These are phyloP conservation scores for Platycercus adscitus DNA, from an alignment of 2,113 vertebrate species.

Conservation along the genomic window DNA sequence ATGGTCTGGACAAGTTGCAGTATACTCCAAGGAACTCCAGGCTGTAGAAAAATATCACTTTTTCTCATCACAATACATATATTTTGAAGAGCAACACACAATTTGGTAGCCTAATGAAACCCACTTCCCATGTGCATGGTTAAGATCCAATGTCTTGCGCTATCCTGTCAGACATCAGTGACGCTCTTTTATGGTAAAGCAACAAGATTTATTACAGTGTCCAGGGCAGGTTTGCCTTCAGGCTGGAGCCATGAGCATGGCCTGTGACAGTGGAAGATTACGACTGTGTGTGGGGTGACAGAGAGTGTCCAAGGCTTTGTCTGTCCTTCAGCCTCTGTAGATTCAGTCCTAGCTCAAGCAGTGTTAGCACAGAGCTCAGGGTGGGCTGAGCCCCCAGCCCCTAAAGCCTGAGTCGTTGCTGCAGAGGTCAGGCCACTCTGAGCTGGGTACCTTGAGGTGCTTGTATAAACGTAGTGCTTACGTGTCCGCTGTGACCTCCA, in stretches of 20 bases:
- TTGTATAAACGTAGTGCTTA: accelerated
- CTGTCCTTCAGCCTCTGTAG: too few species aligned
- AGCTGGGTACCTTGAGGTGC: not conserved
- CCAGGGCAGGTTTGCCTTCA: not conserved
- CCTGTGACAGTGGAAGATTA: not conserved
- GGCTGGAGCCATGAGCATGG: not conserved
- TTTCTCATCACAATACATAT: not conserved
- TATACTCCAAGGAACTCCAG: not conserved
- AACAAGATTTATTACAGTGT: not conserved
- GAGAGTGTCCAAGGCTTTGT: not conserved
- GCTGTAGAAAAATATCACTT: not conserved
- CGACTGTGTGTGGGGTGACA: not conserved
- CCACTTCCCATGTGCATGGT: not conserved
- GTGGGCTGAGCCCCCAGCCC: not conserved
- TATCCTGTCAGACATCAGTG: not conserved
- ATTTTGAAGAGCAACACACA: not conserved
- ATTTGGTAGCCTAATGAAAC: not conserved
- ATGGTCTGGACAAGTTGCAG: not conserved
- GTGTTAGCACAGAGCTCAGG: not conserved
- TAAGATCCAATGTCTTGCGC: not conserved
- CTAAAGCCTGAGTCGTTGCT: not conserved
- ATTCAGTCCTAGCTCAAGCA: not conserved
- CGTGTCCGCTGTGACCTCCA: not conserved
- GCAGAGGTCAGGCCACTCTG: not conserved
- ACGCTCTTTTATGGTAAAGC: not conserved